Conservation (phyloP, 2,797 vertebrate species). For the Distichodus sexfasciatus region DNA sequence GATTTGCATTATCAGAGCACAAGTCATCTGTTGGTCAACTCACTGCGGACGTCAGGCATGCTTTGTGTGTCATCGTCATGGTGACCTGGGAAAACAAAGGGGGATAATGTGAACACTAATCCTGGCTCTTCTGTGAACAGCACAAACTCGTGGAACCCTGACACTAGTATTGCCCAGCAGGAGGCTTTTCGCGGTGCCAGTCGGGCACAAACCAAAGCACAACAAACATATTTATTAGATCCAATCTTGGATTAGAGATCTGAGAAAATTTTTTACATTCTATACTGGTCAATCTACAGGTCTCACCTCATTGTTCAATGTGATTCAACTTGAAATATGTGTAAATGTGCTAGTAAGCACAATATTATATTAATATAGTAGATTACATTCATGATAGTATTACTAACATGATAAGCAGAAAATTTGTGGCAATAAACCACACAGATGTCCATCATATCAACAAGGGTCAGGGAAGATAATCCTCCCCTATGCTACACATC, state of each 20-base stretch:
- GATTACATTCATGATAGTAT: no score
- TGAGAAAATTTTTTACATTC: no score
- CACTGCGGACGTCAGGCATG: constrained; percentile 73
- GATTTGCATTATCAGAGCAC: background rate
- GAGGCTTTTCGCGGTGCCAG: background rate
- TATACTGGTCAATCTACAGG: no score
- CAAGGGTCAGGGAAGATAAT: background rate
- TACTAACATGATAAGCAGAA: no score
- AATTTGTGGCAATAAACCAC: no score
- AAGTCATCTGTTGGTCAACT: constrained; percentile 50
- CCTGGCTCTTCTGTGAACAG: constrained; percentile 51
- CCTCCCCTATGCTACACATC: background rate
- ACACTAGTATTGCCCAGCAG: background rate
- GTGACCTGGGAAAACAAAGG: constrained; percentile 54
- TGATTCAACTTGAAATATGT: no score
- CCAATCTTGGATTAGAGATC: no score
- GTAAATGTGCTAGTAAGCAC: no score
- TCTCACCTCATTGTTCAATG: no score
- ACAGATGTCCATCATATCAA: background rate
- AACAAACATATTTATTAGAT: background rate
- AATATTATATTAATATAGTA: no score
- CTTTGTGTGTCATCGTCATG: constrained; percentile 75
- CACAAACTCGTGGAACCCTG: background rate
- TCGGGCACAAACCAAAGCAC: background rate
- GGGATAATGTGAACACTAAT: constrained; percentile 41